Conservation (phyloP, 35 echinoderm and acorn worm species). For the Apostichopus californicus region DNA sequence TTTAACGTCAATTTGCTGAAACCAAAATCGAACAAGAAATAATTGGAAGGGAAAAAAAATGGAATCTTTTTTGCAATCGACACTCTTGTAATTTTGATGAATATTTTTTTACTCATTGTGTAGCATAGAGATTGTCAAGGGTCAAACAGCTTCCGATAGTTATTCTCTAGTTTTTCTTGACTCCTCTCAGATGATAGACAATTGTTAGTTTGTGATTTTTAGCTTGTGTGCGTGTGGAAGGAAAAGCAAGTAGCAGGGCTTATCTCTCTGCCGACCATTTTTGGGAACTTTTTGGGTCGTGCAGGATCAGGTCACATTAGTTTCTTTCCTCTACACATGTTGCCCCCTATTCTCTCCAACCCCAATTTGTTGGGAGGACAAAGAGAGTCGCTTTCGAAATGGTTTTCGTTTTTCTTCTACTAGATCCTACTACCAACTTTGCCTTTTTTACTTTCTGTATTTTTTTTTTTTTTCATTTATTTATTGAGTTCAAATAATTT, state of each 20-base stretch:
- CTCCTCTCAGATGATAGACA: not conserved
- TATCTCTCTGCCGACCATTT: not conserved
- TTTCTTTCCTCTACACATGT: not conserved
- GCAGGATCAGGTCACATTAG: not conserved
- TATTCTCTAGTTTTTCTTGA: not conserved
- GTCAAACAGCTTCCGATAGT: conserved; percentile 33
- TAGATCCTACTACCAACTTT: conserved; percentile 3
- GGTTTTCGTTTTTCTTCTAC: not conserved
- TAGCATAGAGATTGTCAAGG: conserved; percentile 8
- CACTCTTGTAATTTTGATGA: not conserved
- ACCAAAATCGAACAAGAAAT: not conserved
- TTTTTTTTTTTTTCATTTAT: conserved; percentile 36
- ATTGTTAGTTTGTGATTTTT: not conserved
- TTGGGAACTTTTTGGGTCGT: not conserved
- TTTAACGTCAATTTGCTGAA: not conserved
- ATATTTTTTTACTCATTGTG: conserved; percentile 13
- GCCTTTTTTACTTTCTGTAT: not conserved
- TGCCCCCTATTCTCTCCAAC: not conserved
- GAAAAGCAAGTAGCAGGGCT: not conserved
- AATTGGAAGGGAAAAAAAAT: not conserved
- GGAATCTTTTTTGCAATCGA: not conserved
- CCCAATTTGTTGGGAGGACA: not conserved
- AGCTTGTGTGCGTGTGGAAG: not conserved
- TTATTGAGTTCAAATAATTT: conserved; percentile 21
- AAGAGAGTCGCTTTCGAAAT: not conserved